phyloP scores from a whole-genome alignment of 2,113 vertebrate species.

The Scatophagus argus region DNA sequence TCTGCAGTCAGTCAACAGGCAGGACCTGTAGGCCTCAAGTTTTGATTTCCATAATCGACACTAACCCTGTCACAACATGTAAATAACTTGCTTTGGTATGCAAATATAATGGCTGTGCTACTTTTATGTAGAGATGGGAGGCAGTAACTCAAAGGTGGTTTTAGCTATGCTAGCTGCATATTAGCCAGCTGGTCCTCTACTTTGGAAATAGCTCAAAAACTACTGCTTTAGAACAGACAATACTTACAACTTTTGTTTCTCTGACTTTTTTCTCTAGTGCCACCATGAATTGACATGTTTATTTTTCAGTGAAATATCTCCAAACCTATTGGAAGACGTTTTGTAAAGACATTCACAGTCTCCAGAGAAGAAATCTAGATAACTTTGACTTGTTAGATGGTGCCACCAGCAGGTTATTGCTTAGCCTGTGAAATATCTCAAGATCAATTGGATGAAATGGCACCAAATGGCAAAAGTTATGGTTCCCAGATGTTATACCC shows the following conservation, averaged over 20 bases:
- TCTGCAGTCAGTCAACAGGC: background rate
- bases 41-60: background rate
- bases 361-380: background rate
- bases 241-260: no score
- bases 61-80: background rate
- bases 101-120: no score
- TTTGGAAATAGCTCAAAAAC: background rate
- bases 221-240: background rate
- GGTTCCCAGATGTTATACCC: background rate
- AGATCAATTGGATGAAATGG: background rate
- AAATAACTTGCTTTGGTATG: background rate
- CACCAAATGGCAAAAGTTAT: background rate
- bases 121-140: slow-evolving; percentile 1
- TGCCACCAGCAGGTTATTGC: background rate
- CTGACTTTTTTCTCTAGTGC: background rate
- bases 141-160: background rate
- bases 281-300: background rate
- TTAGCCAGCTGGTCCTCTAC: background rate
- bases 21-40: background rate
- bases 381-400: background rate
- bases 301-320: background rate
- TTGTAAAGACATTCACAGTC: background rate
- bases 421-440: background rate
- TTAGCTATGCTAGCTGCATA: background rate
- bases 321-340: background rate